phyloP scores from a whole-genome alignment of 2,797 vertebrate genomes.

The Sphenodon punctatus region DNA sequence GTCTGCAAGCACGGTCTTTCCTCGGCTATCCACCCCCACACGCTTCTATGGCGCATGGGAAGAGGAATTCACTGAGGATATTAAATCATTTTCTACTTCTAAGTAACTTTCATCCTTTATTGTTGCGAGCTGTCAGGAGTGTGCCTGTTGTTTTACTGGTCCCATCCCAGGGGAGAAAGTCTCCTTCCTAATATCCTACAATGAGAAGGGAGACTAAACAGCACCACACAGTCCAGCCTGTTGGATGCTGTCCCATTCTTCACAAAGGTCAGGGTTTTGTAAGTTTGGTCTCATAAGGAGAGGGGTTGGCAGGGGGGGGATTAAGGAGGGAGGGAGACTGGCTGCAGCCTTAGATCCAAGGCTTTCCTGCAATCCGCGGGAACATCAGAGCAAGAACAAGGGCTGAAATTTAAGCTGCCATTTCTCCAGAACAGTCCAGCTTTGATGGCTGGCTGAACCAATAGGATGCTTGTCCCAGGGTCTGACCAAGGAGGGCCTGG shows the following conservation, averaged over 20 bases:
- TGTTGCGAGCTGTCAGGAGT: background rate
- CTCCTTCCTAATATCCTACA: slow-evolving; percentile 1
- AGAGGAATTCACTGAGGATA: background rate
- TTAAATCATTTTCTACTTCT: slow-evolving; percentile 28
- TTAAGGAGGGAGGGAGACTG: background rate
- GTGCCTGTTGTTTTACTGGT: background rate
- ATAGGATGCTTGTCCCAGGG: no score
- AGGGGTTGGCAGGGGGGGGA: background rate
- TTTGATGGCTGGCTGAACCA: no score
- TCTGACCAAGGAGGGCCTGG: no score
- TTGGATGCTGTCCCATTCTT: slow-evolving; percentile 3
- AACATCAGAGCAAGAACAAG: background rate
- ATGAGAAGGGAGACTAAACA: slow-evolving; percentile 2
- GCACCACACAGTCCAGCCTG: background rate
- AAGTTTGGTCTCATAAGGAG: background rate
- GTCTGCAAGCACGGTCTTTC: background rate
- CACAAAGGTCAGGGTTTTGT: slow-evolving; percentile 4
- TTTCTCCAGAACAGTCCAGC: no score
- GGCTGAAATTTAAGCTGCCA: no score
- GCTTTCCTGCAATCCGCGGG: background rate
- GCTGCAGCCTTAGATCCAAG: background rate
- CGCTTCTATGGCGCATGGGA: background rate
- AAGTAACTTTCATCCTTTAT: slow-evolving; percentile 29
- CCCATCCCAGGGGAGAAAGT: slow-evolving; percentile 23
- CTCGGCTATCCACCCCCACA: background rate